Conservation (phyloP, 1,140 invertebrate genomes). For the Papilio polyxenes region DNA sequence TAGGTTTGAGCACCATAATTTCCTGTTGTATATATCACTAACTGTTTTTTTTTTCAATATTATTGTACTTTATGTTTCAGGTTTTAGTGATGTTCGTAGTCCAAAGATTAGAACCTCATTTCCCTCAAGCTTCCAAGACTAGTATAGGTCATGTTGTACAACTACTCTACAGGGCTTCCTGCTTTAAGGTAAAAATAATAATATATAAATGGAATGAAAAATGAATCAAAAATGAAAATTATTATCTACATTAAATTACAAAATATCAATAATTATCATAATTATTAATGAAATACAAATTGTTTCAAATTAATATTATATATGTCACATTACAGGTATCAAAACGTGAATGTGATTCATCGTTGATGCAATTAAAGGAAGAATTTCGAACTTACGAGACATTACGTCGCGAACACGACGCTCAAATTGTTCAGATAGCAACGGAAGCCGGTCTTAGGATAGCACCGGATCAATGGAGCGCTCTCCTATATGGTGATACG, state of each 20-base stretch:
- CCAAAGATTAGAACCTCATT: slow-evolving; percentile 95
- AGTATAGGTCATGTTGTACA: slow-evolving; percentile 99
- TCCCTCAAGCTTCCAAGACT: slow-evolving; percentile 98
- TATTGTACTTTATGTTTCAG: slow-evolving; percentile 58
- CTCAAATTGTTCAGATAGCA: slow-evolving; percentile 99
- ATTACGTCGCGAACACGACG: slow-evolving; percentile 96
- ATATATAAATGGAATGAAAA: background rate
- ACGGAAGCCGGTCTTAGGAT: slow-evolving; percentile 98
- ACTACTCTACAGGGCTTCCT: slow-evolving; percentile 97
- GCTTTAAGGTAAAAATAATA: slow-evolving; percentile 91
- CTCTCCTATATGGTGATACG: slow-evolving; percentile 96
- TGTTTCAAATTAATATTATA: too few species aligned
- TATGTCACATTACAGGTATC: slow-evolving; percentile 85
- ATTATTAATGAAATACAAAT: too few species aligned
- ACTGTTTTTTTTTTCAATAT: background rate
- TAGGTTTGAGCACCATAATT: too few species aligned
- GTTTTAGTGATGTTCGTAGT: slow-evolving; percentile 99
- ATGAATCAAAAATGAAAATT: too few species aligned
- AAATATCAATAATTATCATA: too few species aligned
- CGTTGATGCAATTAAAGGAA: slow-evolving; percentile 98
- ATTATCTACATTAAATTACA: too few species aligned
- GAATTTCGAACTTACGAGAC: slow-evolving; percentile 98
- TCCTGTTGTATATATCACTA: too few species aligned
- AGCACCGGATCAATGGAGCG: slow-evolving; percentile 99
- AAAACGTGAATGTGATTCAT: slow-evolving; percentile 98